These are phyloP conservation scores for Scrobipalpa costella DNA, from an alignment of 2,888 invertebrate species.

Conservation along the genomic window DNA sequence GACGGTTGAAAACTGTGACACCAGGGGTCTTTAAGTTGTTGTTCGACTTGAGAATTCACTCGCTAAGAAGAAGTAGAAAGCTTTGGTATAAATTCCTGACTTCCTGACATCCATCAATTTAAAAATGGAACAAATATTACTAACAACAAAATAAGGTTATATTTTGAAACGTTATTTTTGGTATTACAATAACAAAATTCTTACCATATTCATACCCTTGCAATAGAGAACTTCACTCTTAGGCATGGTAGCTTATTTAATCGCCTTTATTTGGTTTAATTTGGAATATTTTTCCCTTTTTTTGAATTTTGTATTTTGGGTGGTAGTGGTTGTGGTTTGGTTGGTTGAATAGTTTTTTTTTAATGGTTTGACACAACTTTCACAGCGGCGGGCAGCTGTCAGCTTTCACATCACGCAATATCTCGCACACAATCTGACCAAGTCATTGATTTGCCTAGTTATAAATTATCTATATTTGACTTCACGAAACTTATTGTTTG, in stretches of 20 bases:
- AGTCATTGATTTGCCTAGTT: no score
- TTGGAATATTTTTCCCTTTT: not conserved
- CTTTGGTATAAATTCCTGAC: no score
- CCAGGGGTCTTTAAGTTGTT: no score
- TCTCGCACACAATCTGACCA: no score
- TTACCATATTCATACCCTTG: slow-evolving; percentile 3
- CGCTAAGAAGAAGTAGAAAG: no score
- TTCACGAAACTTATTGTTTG: no score
- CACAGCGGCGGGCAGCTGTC: no score
- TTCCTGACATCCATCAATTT: not conserved
- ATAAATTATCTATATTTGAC: no score
- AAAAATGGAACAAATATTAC: not conserved
- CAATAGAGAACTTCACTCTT: not conserved
- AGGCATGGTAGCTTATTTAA: slow-evolving; percentile 3
- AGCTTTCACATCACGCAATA: no score
- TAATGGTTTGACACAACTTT: no score
- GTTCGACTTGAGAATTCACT: no score
- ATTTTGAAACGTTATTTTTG: not conserved
- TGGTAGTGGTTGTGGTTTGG: not conserved
- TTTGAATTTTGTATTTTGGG: not conserved
- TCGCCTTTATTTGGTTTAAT: not conserved
- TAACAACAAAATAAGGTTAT: not conserved
- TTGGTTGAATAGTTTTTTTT: not conserved
- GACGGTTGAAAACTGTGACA: no score
- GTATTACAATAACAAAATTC: not conserved